A percentile compares a stretch with the other conserved stretches of the same genome.
phyloP scores from a whole-genome alignment of 2,113 vertebrate species.

The Platichthys stellatus region DNA sequence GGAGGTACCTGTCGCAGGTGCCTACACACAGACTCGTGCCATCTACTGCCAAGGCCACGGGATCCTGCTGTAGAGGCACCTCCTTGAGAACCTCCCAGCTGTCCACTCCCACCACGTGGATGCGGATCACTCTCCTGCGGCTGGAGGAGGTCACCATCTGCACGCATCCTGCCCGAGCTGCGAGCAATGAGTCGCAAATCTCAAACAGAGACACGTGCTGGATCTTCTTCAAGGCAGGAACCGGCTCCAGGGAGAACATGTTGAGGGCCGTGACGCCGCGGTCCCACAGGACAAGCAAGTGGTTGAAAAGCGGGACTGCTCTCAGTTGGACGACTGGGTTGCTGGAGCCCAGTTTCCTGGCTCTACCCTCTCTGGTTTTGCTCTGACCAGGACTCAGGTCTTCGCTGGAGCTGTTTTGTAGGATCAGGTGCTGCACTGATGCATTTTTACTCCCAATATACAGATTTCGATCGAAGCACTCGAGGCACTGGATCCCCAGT shows the following conservation, averaged over 20 bases:
- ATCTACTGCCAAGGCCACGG: slow-evolving; percentile 66
- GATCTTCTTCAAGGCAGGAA: slow-evolving; percentile 72
- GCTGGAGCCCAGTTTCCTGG: slow-evolving; percentile 74
- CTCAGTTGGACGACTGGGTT: slow-evolving; percentile 65
- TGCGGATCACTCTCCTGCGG: slow-evolving; percentile 61
- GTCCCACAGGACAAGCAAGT: slow-evolving; percentile 78
- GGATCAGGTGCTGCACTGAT: slow-evolving; percentile 68
- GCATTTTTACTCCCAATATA: slow-evolving; percentile 76
- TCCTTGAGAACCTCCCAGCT: slow-evolving; percentile 78
- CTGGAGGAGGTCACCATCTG: slow-evolving; percentile 71
- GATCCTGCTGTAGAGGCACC: slow-evolving; percentile 70
- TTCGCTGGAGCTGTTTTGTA: slow-evolving; percentile 21
- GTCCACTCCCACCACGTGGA: slow-evolving; percentile 73
- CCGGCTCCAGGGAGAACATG: slow-evolving; percentile 79
- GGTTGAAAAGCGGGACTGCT: slow-evolving; percentile 73
- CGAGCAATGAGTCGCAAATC: slow-evolving; percentile 35
- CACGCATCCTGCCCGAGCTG: slow-evolving; percentile 17
- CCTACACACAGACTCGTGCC: slow-evolving; percentile 72
- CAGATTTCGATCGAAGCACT: slow-evolving; percentile 65
- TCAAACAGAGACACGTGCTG: slow-evolving; percentile 71
- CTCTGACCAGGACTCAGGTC: not conserved
- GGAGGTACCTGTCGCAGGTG: slow-evolving; percentile 70
- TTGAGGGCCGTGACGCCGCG: slow-evolving; percentile 67
- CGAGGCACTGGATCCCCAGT: slow-evolving; percentile 69
- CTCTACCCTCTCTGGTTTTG: slow-evolving; percentile 49